These are phyloP conservation scores for Dermatemys mawii DNA, from an alignment of 2,113 vertebrate genomes.

Conservation along the genomic window DNA sequence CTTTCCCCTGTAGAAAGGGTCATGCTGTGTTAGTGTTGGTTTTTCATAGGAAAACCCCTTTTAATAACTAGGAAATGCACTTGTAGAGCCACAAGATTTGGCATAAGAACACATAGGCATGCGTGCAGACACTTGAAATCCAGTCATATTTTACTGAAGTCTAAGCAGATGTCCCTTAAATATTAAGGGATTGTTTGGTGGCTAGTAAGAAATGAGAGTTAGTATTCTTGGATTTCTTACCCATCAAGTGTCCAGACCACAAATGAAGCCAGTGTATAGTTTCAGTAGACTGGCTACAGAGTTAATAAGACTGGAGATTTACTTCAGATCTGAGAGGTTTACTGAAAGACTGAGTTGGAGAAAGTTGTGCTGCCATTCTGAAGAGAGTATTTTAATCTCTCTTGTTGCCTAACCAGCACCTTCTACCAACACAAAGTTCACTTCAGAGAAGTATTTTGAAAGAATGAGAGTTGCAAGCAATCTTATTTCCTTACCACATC, in stretches of 20 bases:
- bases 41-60: background rate
- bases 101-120: background rate
- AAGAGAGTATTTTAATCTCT: background rate
- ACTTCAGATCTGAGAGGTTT: background rate
- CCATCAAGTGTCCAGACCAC: background rate
- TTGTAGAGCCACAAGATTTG: background rate
- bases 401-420: background rate
- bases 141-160: background rate
- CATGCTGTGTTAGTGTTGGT: background rate
- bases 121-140: background rate
- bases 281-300: background rate
- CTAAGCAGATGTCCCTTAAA: background rate
- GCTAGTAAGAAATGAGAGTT: background rate
- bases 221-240: background rate
- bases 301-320: background rate
- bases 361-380: accelerated
- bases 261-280: background rate
- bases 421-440: background rate
- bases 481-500: background rate
- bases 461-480: background rate
- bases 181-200: background rate
- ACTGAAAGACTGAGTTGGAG: background rate
- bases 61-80: background rate
- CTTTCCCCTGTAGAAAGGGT: background rate
- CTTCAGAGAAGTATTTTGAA: background rate